A percentile compares a stretch with the other conserved stretches of the same genome.
Evolutionary conservation across 2,888 invertebrate genomes (phyloP).

Genomic region (Tetragonisca angustula): DNA sequence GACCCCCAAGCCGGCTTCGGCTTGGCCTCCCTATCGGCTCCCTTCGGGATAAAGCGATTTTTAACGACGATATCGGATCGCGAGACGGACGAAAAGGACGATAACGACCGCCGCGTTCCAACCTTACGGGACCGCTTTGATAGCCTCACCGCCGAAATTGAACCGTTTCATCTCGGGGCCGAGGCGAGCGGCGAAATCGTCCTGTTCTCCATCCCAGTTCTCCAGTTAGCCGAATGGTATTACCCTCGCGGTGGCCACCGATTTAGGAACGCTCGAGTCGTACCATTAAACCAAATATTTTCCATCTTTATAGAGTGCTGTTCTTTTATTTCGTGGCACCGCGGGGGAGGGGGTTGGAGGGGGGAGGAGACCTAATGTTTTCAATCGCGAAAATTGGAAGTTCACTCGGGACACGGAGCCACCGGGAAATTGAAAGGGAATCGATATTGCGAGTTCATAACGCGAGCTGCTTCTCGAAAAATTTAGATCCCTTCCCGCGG

Average conservation of each 20-base stretch:
- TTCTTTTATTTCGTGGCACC: background rate
- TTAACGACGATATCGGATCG: constrained; percentile 10
- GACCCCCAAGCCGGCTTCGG: background rate
- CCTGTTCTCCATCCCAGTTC: constrained; percentile 2
- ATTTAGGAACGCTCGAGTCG: constrained; percentile 1
- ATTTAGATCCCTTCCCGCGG: too few species aligned
- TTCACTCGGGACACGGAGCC: too few species aligned
- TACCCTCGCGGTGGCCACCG: constrained; percentile 12
- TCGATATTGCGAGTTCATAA: too few species aligned
- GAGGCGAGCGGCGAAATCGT: constrained; percentile 4
- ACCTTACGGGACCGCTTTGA: constrained; percentile 21
- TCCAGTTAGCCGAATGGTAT: constrained; percentile 21
- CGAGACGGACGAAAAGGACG: background rate
- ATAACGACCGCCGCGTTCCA: constrained; percentile 5
- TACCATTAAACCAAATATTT: background rate
- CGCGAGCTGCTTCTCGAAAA: too few species aligned
- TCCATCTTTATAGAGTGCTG: background rate
- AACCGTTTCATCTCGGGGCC: constrained; percentile 18
- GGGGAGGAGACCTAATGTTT: too few species aligned
- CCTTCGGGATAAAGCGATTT: constrained; percentile 25
- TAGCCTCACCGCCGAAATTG: constrained; percentile 19
- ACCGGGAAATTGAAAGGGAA: too few species aligned
- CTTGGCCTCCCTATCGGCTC: background rate
- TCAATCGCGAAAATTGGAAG: too few species aligned
- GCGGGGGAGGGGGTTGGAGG: too few species aligned